These are phyloP conservation scores for Amblyopsis hoosieri DNA, from an alignment of 2,797 vertebrate species.

Conservation along the genomic window DNA sequence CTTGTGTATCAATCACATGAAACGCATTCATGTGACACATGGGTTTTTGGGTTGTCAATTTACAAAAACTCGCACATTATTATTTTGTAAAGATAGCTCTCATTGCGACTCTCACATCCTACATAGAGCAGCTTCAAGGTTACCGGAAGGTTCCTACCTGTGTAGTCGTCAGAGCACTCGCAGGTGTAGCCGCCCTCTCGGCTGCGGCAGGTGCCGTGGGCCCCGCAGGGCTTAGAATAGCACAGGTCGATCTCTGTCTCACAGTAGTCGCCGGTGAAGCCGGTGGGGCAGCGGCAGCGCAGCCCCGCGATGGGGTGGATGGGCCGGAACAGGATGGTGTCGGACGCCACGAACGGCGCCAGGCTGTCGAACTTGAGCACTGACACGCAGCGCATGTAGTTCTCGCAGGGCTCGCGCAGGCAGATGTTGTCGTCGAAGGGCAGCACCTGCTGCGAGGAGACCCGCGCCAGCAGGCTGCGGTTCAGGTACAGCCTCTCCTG, in stretches of 20 bases:
- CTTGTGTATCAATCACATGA: too few species aligned
- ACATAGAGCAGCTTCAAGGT: too few species aligned
- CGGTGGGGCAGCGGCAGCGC: conserved; percentile 90
- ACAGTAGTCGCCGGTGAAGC: conserved; percentile 95
- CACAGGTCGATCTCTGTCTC: conserved; percentile 96
- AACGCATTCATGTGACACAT: too few species aligned
- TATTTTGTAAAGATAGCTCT: too few species aligned
- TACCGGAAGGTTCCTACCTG: conserved; percentile 78
- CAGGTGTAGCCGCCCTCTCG: conserved; percentile 94
- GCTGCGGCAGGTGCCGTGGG: conserved; percentile 85
- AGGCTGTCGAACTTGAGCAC: conserved; percentile 95
- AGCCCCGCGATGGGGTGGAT: conserved; percentile 92
- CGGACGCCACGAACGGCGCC: conserved; percentile 90
- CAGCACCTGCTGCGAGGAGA: conserved; percentile 90
- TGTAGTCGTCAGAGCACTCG: conserved; percentile 88
- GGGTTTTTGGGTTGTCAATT: too few species aligned
- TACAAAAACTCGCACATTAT: too few species aligned
- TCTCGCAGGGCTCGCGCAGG: conserved; percentile 94
- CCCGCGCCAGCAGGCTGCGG: conserved; percentile 87
- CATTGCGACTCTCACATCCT: too few species aligned
- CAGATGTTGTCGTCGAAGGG: conserved; percentile 98
- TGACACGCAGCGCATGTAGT: conserved; percentile 97
- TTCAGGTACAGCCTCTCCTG: conserved; percentile 95
- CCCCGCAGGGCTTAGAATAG: conserved; percentile 91
- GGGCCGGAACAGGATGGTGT: conserved; percentile 93